Evolutionary conservation across 2,797 vertebrate genomes (phyloP), one percentile per base, ranked within the genome.

Genomic region (Danio aesculapii): DNA sequence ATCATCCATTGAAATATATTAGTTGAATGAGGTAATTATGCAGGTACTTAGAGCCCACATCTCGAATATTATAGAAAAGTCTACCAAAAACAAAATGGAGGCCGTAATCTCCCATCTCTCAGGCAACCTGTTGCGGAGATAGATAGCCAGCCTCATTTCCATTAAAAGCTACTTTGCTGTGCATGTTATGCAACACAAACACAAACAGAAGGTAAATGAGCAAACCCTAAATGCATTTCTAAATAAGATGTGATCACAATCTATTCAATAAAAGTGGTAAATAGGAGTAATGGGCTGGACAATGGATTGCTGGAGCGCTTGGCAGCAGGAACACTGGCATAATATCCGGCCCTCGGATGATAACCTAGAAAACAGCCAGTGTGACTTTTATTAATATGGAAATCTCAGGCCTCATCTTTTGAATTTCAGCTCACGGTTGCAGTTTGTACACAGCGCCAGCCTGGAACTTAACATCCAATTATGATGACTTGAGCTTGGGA

Each of bases 331-430:
- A 82, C 84, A 83, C 82, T 86, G 77, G 90, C 88, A 84, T 91
- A 94, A 94, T 94, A 93, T 94, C 94, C 93, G 89, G 90, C 49
- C 81, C 77, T 81, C 83, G 84, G 89, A 93, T 93, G 93, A 93
- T 90, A 86, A 88, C 86, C 50, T 63, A 6, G 84, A 85, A 85
- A 85, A 63, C 73, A 44, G 76, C 85, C 67, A 39, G 62, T 58
- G 62, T 70, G 84, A 85, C 75, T 82, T 86, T 88, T 88, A 90
- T 92, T 88, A 79, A 69, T 75, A 72, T 81, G 72, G 66, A 74
- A 83, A 89, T 86, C 84, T 89, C 69, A 75, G 83, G 39, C 17
- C 43, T 61, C 47, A 58, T 81, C 84, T 79, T 86, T 19, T 64
- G 50, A 81, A 79, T 71, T 75, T 82, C 55, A 44, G 67, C 21